Base-by-base conservation (phyloP, 2,888 invertebrate genomes). In the Aplocera efformata region DNA sequence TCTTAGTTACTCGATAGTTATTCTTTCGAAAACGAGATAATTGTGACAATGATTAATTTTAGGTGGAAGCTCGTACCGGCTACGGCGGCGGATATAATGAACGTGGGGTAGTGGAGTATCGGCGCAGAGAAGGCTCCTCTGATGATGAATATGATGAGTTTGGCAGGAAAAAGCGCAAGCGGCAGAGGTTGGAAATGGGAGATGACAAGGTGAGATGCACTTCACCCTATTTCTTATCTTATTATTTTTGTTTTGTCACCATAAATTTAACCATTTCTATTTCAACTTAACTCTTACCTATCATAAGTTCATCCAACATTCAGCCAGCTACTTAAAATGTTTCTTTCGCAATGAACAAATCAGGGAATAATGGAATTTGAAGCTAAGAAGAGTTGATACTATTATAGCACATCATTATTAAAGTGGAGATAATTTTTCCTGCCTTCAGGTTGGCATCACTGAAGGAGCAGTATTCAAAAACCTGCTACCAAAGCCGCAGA, bases 131-230 rank as follows among this genome's bases (percentile, higher is more conserved):
- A 35, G 93, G 95, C 6, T 95, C 96, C 20, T 94, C 94, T 2
- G 97, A 98, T 68, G 97, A 96, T 71, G 99, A 99, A 81, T 99
- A 96, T 79, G 99, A 99, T 82, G 99, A 99, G 76, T 96, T 96
- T 73, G 93, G 93, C 0, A 88, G 93, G 31, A 90, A 88, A 58
- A 93, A 92, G 70, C 92, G 92, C 37, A 53, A 53, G 33, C 53
- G 41, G 17, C 28, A 39, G 6, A 42, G 26, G 22, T 35, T 6
- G 30, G 29, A 45, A 10, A 30, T 25, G 26, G 33, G 38, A 41
- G 53, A 72, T 86, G 67, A 91, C 71, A 56, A 75, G 67, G 45
- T 41, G 64, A 13, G 78, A 75, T 17, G 35, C 63, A 4, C 56
- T 7, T 8, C 7, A 21, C 20, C 7, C 20, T 22, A 1, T 32